Conservation (phyloP, 2,888 invertebrate genomes). For the Schizaphis graminum region DNA sequence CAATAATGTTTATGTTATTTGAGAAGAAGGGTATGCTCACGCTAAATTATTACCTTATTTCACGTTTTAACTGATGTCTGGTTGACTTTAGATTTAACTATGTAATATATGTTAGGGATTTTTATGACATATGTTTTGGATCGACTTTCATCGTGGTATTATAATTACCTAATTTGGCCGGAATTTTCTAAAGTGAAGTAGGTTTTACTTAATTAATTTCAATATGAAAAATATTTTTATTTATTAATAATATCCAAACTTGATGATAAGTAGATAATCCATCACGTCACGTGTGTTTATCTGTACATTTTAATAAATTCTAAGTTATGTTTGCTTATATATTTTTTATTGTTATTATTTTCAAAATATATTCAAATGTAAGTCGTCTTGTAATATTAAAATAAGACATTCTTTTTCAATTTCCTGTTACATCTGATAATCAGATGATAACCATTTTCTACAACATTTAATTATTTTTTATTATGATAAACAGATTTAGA, state of each 20-base stretch:
- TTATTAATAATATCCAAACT: background rate
- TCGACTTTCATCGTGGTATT: conserved; percentile 46
- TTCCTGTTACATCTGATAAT: background rate
- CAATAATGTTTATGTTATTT: conserved; percentile 41
- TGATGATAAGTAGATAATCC: background rate
- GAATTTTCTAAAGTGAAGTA: conserved; percentile 25
- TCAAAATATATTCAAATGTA: conserved; percentile 7
- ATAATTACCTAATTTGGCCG: background rate
- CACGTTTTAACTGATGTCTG: conserved; percentile 6
- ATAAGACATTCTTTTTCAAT: background rate
- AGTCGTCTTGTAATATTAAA: background rate
- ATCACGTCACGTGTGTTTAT: background rate
- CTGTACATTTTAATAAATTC: background rate
- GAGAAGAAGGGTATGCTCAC: conserved; percentile 23
- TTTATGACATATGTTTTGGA: conserved; percentile 49
- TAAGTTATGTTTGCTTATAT: background rate
- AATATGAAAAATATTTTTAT: background rate
- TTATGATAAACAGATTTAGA: background rate
- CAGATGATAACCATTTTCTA: conserved; percentile 52
- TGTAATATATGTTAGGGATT: background rate
- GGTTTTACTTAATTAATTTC: background rate
- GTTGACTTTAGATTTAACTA: conserved; percentile 18
- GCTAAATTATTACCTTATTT: conserved; percentile 55
- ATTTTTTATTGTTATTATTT: background rate
- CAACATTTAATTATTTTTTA: conserved; percentile 21